Evolutionary conservation across 2,888 invertebrate genomes (phyloP), one percentile per base, ranked within the genome.

Genomic region (Plagodis dolabraria): DNA sequence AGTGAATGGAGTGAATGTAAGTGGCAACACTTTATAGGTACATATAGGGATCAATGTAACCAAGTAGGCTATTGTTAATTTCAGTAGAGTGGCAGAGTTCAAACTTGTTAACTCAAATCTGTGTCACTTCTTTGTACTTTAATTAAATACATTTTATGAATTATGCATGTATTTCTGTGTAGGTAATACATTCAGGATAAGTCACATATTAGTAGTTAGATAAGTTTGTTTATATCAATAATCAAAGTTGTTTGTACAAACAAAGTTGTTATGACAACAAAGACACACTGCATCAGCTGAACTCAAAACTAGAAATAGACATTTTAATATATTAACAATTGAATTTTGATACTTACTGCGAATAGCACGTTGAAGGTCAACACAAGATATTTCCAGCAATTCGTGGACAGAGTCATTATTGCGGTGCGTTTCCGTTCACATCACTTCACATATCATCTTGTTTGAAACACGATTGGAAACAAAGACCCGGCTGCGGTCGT

Each of bases 351-450:
- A 89, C 93, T 92, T 70, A 93, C 93, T 57, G 87, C 92, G 74
- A 93, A 92, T 69, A 93, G 74, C 46, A 91, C 78, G 69, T 93
- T 92, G 82, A 89, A 93, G 68, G 85, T 86, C 75, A 93, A 74
- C 74, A 93, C 92, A 33, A 93, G 80, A 80, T 92, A 92, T 83
- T 92, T 92, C 90, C 92, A 92, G 75, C 92, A 92, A 76, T 89
- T 92, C 59, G 91, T 86, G 38, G 92, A 90, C 63, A 92, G 75
- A 67, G 86, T 88, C 93, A 93, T 93, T 80, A 93, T 93, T 80
- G 81, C 83, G 68, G 63, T 72, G 60, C 54, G 56, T 57, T 56
- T 36, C 34, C 48, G 45, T 61, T 61, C 60, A 57, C 60, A 61
- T 61, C 53, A 56, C 87, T 61, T 61, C 60, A 57, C 60, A 61